phyloP scores from a whole-genome alignment of 2,888 invertebrate genomes.

The Ellobium chinense region DNA sequence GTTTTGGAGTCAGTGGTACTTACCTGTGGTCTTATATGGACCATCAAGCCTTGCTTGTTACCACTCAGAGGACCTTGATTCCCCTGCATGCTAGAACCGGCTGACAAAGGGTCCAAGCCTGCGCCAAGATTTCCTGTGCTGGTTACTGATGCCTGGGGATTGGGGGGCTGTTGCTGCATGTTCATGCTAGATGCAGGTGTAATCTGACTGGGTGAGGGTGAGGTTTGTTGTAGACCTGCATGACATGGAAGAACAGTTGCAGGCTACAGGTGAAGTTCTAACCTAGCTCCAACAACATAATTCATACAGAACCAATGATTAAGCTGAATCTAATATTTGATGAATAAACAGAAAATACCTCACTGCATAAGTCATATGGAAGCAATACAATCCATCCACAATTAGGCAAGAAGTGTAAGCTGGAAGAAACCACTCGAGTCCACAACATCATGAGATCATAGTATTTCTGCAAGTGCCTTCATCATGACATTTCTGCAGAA shows the following conservation, averaged over 20 bases:
- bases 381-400: too few species aligned
- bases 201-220: not conserved
- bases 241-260: not conserved
- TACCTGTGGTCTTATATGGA: constrained; percentile 29
- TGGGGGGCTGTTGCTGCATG: constrained; percentile 15
- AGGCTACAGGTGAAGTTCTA: too few species aligned
- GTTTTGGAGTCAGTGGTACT: not conserved
- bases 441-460: too few species aligned
- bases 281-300: too few species aligned
- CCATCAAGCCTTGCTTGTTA: constrained; percentile 20
- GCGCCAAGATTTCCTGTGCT: not conserved
- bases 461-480: too few species aligned
- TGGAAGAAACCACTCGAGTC: too few species aligned
- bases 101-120: constrained; percentile 21
- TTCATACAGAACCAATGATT: too few species aligned
- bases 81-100: not conserved
- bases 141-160: not conserved
- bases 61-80: not conserved
- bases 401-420: too few species aligned
- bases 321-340: too few species aligned
- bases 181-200: not conserved
- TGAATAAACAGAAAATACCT: too few species aligned
- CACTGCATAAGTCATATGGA: too few species aligned
- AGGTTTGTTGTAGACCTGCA: constrained; percentile 33
- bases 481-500: too few species aligned